These are phyloP conservation scores for Caenorhabditis tropicalis DNA, from an alignment of 1,140 invertebrate genomes.

Conservation along the genomic window DNA sequence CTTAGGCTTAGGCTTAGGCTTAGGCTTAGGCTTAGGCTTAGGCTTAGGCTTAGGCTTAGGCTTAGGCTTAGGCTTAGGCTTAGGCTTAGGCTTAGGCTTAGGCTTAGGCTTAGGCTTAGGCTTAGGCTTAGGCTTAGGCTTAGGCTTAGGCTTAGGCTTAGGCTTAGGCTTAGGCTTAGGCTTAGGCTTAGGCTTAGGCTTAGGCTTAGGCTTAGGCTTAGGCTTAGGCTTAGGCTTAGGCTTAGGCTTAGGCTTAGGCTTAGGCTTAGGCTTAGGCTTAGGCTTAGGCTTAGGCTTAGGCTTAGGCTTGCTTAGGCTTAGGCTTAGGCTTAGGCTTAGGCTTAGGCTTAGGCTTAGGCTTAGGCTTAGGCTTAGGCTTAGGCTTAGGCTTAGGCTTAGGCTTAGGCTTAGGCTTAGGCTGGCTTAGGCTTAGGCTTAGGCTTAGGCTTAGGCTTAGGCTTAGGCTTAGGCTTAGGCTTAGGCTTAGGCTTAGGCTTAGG, in stretches of 20 bases:
- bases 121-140: conserved; percentile 27
- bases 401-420: conserved; percentile 58
- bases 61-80: no score
- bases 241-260: conserved; percentile 51
- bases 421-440: conserved; percentile 48
- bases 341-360: conserved; percentile 57
- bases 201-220: conserved; percentile 53
- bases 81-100: conserved; percentile 38
- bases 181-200: conserved; percentile 51
- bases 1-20: no score
- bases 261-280: conserved; percentile 48
- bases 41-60: no score
- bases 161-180: conserved; percentile 38
- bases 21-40: no score
- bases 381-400: conserved; percentile 56
- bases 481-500: no score
- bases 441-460: conserved; percentile 53
- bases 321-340: conserved; percentile 54
- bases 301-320: no score
- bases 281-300: conserved; percentile 53
- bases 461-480: conserved; percentile 56
- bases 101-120: conserved; percentile 30
- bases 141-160: conserved; percentile 40
- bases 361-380: conserved; percentile 58
- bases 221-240: conserved; percentile 53